Percentiles rank a stretch among this genome's conserved stretches.
Evolutionary conservation across 2,113 vertebrate species (phyloP).

Genomic region (Ammodytes marinus): DNA sequence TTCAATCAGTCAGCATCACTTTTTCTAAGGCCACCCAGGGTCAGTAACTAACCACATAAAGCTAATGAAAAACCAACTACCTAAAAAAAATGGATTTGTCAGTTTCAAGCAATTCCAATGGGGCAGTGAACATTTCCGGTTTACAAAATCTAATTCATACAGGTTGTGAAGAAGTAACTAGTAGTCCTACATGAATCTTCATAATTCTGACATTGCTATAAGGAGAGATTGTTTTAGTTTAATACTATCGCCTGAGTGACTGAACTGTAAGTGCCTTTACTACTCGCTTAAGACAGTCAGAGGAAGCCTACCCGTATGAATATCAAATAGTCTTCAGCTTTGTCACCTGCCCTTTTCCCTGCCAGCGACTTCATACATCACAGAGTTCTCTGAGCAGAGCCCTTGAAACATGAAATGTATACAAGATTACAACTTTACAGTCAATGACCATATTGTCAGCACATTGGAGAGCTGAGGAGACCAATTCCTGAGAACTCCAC

Average conservation of each 20-base stretch:
- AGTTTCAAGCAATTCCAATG: background rate
- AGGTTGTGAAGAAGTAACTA: background rate
- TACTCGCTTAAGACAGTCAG: slow-evolving; percentile 58
- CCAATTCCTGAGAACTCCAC: background rate
- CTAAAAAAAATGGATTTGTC: background rate
- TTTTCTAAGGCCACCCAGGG: slow-evolving; percentile 8
- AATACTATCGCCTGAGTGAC: slow-evolving; percentile 36
- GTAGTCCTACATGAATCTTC: slow-evolving; percentile 6
- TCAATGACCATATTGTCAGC: slow-evolving; percentile 37
- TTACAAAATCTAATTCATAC: background rate
- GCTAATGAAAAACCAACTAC: background rate
- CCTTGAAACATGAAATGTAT: slow-evolving; percentile 62
- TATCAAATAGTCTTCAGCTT: slow-evolving; percentile 73
- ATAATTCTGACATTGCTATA: slow-evolving; percentile 22
- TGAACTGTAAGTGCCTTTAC: slow-evolving; percentile 62
- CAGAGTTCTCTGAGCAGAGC: slow-evolving; percentile 61
- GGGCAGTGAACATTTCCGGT: background rate
- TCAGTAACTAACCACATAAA: slow-evolving; percentile 30
- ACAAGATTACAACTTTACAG: slow-evolving; percentile 62
- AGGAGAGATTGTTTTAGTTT: slow-evolving; percentile 37
- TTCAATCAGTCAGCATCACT: background rate
- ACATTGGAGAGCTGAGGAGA: background rate
- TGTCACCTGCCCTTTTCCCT: slow-evolving; percentile 76
- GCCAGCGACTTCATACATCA: slow-evolving; percentile 74
- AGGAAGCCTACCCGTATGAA: slow-evolving; percentile 61